These are phyloP conservation scores for Xylota sylvarum DNA, from an alignment of 2,888 invertebrate species.

Conservation along the genomic window DNA sequence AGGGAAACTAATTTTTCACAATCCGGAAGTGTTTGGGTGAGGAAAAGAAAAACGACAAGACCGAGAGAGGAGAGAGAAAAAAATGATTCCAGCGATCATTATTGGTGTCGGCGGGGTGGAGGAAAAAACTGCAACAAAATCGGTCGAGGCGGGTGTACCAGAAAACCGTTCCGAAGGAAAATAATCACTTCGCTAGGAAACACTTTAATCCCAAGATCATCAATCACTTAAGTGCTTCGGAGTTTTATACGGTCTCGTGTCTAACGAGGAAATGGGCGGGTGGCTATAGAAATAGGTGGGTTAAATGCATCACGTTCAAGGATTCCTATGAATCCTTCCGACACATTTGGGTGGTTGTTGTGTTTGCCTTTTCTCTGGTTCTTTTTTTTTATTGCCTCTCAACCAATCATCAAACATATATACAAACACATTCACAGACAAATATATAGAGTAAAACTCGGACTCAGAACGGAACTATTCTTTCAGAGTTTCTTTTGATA, in stretches of 20 bases:
- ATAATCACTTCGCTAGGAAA: constrained; percentile 73
- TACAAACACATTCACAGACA: constrained; percentile 1
- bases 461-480: constrained; percentile 55
- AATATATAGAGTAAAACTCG: constrained; percentile 35
- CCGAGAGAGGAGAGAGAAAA: neutral
- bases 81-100: constrained; percentile 50
- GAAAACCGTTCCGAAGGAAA: constrained; percentile 54
- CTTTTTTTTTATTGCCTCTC: constrained; percentile 1
- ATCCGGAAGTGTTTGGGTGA: constrained; percentile 57
- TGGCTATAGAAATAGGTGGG: constrained; percentile 21
- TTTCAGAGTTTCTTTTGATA: constrained; percentile 46
- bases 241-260: constrained; percentile 42
- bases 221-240: constrained; percentile 74
- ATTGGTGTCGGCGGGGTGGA: constrained; percentile 41
- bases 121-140: constrained; percentile 45
- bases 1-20: constrained; percentile 70
- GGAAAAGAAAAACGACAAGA: constrained; percentile 34
- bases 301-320: constrained; percentile 66
- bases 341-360: constrained; percentile 38
- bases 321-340: constrained; percentile 46
- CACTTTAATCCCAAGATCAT: constrained; percentile 76
- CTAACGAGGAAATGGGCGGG: constrained; percentile 37
- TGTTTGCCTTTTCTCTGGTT: constrained; percentile 34
- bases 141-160: constrained; percentile 31
- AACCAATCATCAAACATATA: constrained; percentile 37